Percentiles rank a stretch among this genome's conserved stretches.
phyloP scores from a whole-genome alignment of 2,888 invertebrate genomes.

The Odontocerum albicorne region DNA sequence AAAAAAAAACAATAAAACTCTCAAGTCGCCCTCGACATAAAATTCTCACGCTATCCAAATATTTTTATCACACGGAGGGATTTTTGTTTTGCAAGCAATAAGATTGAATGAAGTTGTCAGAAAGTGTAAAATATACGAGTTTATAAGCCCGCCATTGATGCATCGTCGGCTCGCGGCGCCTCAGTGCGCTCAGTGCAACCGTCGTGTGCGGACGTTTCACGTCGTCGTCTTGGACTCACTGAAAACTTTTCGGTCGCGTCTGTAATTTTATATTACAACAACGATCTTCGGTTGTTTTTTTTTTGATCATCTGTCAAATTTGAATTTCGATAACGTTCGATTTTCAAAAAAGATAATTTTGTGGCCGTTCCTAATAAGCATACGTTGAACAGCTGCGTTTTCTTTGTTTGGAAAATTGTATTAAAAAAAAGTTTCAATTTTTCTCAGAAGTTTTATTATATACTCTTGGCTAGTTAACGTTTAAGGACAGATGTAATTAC shows the following conservation, averaged over 20 bases:
- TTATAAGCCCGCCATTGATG: conserved; percentile 19
- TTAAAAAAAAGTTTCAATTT: not conserved
- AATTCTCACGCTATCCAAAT: no score
- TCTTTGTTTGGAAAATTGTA: not conserved
- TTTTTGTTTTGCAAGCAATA: not conserved
- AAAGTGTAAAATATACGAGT: not conserved
- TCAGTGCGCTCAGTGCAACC: conserved; percentile 36
- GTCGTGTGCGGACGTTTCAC: conserved; percentile 37
- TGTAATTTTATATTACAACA: conserved; percentile 14
- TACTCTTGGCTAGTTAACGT: no score
- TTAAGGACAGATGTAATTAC: no score
- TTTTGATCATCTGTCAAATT: conserved; percentile 2
- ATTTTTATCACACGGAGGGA: no score
- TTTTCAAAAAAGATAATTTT: not conserved
- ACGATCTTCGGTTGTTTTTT: conserved; percentile 5
- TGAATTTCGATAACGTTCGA: not conserved
- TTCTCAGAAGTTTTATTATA: no score
- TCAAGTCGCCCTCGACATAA: no score
- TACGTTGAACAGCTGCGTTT: not conserved
- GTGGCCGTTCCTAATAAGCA: not conserved
- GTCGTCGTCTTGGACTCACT: conserved; percentile 6
- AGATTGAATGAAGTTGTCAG: not conserved
- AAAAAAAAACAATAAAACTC: no score
- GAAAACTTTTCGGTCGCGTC: conserved; percentile 1
- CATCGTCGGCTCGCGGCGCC: conserved; percentile 3